Evolutionary conservation across 2,797 vertebrate genomes (phyloP).

Genomic region (Arctocebus calabarensis): DNA sequence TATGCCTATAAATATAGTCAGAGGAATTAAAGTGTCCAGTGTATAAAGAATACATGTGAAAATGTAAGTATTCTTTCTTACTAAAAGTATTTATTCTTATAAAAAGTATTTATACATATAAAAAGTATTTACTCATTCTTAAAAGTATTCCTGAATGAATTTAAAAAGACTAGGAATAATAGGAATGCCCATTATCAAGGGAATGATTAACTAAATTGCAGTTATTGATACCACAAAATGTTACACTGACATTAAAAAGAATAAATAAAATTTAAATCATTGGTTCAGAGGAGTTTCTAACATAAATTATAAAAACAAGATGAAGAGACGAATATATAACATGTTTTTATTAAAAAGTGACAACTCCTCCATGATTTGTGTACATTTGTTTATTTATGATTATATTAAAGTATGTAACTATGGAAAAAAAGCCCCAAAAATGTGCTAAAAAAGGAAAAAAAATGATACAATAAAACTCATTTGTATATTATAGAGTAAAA

Average conservation of each 20-base stretch:
- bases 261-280: conserved; percentile 48
- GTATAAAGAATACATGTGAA: conserved; percentile 1
- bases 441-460: not conserved
- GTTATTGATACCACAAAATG: not conserved
- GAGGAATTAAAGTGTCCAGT: not conserved
- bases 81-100: too few species aligned
- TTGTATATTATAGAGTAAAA: not conserved
- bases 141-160: not conserved
- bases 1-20: not conserved
- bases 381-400: conserved; percentile 26
- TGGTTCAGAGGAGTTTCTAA: not conserved
- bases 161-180: conserved; percentile 10
- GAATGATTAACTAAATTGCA: conserved; percentile 33
- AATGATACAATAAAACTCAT: conserved; percentile 4
- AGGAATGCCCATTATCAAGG: not conserved
- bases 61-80: not conserved
- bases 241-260: conserved; percentile 5
- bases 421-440: conserved; percentile 28
- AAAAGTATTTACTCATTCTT: too few species aligned
- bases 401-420: not conserved
- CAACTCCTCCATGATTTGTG: not conserved
- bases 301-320: conserved; percentile 50
- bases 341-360: conserved; percentile 9
- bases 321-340: not conserved
- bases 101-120: too few species aligned